Evolutionary conservation across 2,888 invertebrate species (phyloP).

Genomic region (Harpagoxenus sublaevis): DNA sequence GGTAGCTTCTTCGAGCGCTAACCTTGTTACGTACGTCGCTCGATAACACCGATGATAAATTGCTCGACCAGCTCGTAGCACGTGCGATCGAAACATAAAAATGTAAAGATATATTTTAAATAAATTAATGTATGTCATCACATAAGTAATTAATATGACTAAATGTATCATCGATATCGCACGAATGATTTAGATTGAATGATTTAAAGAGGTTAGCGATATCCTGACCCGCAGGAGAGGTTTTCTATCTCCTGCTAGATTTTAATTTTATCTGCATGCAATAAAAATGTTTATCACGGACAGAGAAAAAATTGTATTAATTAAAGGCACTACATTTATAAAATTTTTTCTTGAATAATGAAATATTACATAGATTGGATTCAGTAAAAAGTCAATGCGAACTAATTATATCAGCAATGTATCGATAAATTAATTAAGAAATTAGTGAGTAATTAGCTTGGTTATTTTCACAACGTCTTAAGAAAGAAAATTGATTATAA

Average conservation of each 20-base stretch:
- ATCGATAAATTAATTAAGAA: neutral
- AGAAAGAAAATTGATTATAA: neutral
- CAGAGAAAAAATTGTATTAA: neutral
- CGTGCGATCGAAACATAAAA: neutral
- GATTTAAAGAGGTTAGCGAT: neutral
- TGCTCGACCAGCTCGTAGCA: neutral
- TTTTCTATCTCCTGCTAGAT: neutral
- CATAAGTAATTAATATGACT: neutral
- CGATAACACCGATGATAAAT: conserved; percentile 5
- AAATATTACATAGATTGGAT: neutral
- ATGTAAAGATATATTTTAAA: neutral
- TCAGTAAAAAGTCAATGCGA: neutral
- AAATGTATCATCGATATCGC: neutral
- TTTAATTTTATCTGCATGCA: neutral
- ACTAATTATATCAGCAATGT: neutral
- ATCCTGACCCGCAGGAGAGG: too few relatives aligned
- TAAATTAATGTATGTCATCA: neutral
- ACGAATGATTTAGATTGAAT: neutral
- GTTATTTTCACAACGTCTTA: neutral
- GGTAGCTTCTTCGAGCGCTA: neutral
- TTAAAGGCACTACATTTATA: neutral
- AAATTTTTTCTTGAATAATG: neutral
- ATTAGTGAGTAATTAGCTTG: neutral
- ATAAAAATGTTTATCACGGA: neutral
- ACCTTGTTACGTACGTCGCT: neutral